Conservation (phyloP, 2,113 vertebrate genomes). For the Xiphorhynchus elegans region DNA sequence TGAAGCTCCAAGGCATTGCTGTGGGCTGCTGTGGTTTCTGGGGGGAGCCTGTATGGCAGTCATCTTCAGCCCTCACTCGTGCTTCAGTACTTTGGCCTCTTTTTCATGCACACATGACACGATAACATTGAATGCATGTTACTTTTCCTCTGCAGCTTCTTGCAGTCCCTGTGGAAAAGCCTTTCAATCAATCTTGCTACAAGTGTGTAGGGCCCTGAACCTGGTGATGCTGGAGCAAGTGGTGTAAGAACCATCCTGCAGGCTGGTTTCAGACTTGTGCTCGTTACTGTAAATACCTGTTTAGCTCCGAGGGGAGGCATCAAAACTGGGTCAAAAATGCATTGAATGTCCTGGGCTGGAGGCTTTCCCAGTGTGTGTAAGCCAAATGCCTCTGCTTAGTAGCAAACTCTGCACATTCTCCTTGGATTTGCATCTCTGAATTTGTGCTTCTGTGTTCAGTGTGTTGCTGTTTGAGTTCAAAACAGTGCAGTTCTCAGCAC, state of each 20-base stretch:
- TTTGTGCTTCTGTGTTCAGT: constrained; percentile 52
- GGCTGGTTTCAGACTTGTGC: constrained; percentile 2
- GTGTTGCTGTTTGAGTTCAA: constrained; percentile 29
- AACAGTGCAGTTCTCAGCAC: constrained; percentile 28
- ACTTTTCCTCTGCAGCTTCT: constrained; percentile 83
- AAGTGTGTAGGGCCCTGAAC: constrained; percentile 83
- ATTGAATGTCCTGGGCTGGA: constrained; percentile 60
- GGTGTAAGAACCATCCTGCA: constrained; percentile 66
- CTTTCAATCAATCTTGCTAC: constrained; percentile 77
- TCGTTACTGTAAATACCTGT: neutral
- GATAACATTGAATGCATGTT: constrained; percentile 89
- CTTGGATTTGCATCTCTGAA: constrained; percentile 44
- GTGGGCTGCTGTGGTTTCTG: constrained; percentile 92
- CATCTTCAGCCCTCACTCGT: constrained; percentile 87
- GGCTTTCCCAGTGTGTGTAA: constrained; percentile 57
- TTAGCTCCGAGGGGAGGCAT: constrained; percentile 50
- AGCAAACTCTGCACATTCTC: constrained; percentile 32
- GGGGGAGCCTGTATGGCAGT: constrained; percentile 89
- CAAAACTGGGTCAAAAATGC: constrained; percentile 60
- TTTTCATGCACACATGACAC: constrained; percentile 90
- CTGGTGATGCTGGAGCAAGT: constrained; percentile 67
- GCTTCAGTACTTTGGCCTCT: constrained; percentile 88
- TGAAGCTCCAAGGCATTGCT: constrained; percentile 84
- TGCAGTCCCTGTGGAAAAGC: constrained; percentile 86
- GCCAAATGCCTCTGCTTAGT: constrained; percentile 49